Percentiles rank a stretch among this genome's conserved stretches.
Evolutionary conservation across 2,113 vertebrate species (phyloP).

Genomic region (Telmatochromis bifrenatus): DNA sequence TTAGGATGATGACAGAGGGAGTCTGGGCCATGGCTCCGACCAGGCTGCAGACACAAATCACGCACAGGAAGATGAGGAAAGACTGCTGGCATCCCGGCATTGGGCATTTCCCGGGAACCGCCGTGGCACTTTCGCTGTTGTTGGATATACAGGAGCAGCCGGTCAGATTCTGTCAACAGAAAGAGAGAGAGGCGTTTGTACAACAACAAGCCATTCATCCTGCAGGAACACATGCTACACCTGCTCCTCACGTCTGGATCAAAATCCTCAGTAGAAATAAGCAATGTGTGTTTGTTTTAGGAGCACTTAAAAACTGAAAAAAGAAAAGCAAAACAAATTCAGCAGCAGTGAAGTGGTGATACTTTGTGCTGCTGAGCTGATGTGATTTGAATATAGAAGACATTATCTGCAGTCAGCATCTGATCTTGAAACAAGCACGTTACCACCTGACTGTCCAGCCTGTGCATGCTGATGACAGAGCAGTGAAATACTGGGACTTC

Average conservation of each 20-base stretch:
- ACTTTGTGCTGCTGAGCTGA: neutral
- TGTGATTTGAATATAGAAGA: slow-evolving; percentile 13
- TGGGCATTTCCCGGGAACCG: slow-evolving; percentile 87
- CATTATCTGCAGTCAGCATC: neutral
- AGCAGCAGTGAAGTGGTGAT: neutral
- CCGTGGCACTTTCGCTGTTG: slow-evolving; percentile 69
- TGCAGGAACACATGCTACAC: neutral
- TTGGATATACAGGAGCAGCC: slow-evolving; percentile 81
- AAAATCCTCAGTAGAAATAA: neutral
- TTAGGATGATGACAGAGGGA: slow-evolving; percentile 94
- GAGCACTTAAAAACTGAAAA: neutral
- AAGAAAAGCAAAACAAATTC: neutral
- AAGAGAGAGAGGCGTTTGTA: neutral
- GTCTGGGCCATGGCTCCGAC: slow-evolving; percentile 98
- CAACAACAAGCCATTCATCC: neutral
- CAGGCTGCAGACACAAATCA: slow-evolving; percentile 96
- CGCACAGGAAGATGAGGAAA: slow-evolving; percentile 94
- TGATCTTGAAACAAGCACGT: neutral
- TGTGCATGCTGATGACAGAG: neutral
- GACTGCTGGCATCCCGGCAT: slow-evolving; percentile 87
- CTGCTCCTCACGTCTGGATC: neutral
- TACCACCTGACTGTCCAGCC: neutral
- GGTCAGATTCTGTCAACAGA: slow-evolving; percentile 81
- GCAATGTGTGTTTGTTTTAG: neutral
- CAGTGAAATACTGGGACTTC: neutral